Conservation (phyloP, 2,113 vertebrate genomes). For the Actenoides lindsayi region DNA sequence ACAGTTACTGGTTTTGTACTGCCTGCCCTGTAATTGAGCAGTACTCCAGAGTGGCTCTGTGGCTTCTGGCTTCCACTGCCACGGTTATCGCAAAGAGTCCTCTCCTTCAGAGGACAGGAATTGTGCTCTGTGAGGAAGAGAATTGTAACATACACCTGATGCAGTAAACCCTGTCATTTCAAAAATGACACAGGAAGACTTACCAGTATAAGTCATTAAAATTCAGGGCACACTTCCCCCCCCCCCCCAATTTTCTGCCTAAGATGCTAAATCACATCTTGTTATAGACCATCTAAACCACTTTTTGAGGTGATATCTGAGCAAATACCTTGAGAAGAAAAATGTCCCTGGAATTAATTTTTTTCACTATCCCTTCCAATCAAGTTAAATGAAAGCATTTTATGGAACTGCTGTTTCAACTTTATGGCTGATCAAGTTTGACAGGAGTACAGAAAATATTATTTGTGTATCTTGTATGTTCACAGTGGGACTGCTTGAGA, state of each 20-base stretch:
- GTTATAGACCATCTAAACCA: conserved; percentile 30
- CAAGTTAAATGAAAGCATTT: conserved; percentile 53
- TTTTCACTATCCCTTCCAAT: conserved; percentile 45
- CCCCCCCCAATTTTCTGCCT: conserved; percentile 28
- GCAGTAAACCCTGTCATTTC: conserved; percentile 14
- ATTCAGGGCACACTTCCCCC: conserved; percentile 34
- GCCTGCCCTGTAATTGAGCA: not conserved
- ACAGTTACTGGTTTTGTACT: not conserved
- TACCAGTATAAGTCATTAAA: conserved; percentile 27
- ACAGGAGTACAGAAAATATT: conserved; percentile 19
- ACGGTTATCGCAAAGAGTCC: not conserved
- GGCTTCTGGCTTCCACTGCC: not conserved
- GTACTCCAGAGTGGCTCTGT: not conserved
- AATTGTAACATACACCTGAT: not conserved
- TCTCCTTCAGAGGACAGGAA: not conserved
- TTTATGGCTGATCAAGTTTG: conserved; percentile 35
- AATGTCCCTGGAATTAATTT: conserved; percentile 36
- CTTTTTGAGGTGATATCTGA: conserved; percentile 15
- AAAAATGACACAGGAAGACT: conserved; percentile 14
- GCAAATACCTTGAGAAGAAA: conserved; percentile 43
- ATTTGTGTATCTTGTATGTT: not conserved
- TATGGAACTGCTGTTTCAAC: conserved; percentile 44
- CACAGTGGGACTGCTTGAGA: not conserved
- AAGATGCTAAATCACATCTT: conserved; percentile 41
- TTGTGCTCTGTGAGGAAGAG: not conserved